These are phyloP conservation scores for Apodemus agrarius DNA, from an alignment of 2,797 vertebrate genomes.

Conservation along the genomic window DNA sequence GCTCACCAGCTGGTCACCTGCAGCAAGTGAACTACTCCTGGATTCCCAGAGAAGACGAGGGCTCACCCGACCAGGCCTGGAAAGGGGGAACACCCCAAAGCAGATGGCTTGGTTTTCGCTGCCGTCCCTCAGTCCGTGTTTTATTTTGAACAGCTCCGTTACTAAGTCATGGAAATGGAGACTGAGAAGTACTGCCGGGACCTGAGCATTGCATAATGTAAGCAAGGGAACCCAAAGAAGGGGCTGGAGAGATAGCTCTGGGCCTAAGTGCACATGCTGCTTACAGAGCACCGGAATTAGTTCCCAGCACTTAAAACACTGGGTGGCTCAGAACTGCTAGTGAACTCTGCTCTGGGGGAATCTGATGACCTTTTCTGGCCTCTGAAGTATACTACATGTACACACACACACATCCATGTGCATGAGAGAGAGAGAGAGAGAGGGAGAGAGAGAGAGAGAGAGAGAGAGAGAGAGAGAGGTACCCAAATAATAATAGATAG, in stretches of 20 bases:
- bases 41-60: neutral
- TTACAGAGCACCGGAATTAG: neutral
- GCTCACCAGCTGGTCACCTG: neutral
- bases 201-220: constrained; percentile 27
- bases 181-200: neutral
- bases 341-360: neutral
- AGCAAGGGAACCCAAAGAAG: neutral
- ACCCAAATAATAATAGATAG: neutral
- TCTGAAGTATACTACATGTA: neutral
- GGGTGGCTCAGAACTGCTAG: neutral
- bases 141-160: constrained; percentile 13
- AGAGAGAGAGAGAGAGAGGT: neutral
- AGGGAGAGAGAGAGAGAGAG: neutral
- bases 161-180: neutral
- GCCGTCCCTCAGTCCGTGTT: neutral
- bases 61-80: neutral
- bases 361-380: neutral
- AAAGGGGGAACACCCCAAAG: neutral
- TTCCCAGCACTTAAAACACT: neutral
- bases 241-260: neutral
- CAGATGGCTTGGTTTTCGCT: neutral
- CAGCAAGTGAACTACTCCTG: neutral
- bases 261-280: neutral
- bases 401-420: neutral
- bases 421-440: neutral